Conservation (phyloP, 2,888 invertebrate species). For the Scaptomyza flava region DNA sequence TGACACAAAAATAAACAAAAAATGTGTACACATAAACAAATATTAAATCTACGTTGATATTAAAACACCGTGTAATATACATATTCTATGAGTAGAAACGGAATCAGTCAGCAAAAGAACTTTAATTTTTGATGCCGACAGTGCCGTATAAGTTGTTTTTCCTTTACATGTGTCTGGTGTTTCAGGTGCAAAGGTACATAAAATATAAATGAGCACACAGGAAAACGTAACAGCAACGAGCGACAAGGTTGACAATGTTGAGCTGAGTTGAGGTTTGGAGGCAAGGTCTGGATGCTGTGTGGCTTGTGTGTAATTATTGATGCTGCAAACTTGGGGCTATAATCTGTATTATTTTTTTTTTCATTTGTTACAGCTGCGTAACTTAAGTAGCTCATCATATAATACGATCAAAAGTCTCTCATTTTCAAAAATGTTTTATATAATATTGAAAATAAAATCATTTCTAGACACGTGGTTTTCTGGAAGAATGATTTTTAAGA, state of each 20-base stretch:
- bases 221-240: slow-evolving; percentile 30
- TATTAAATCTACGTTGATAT: slow-evolving; percentile 53
- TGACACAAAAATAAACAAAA: slow-evolving; percentile 10
- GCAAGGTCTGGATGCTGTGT: slow-evolving; percentile 30
- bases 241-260: slow-evolving; percentile 37
- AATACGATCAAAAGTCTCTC: slow-evolving; percentile 38
- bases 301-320: slow-evolving; percentile 6
- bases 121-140: slow-evolving; percentile 69
- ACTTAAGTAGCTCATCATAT: slow-evolving; percentile 38
- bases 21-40: slow-evolving; percentile 23
- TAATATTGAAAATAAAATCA: background rate
- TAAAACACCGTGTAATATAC: slow-evolving; percentile 41
- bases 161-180: slow-evolving; percentile 33
- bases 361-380: slow-evolving; percentile 51
- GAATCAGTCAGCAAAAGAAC: slow-evolving; percentile 40
- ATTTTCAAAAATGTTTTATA: background rate
- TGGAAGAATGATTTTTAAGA: background rate
- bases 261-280: slow-evolving; percentile 31
- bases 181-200: slow-evolving; percentile 69
- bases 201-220: slow-evolving; percentile 66
- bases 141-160: slow-evolving; percentile 30
- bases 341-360: slow-evolving; percentile 29
- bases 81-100: slow-evolving; percentile 7
- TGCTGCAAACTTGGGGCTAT: slow-evolving; percentile 6
- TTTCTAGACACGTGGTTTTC: background rate